A percentile compares a stretch with the other conserved stretches of the same genome.
Conservation (phyloP, 2,888 invertebrate species). For the Dynastes hyllus region DNA sequence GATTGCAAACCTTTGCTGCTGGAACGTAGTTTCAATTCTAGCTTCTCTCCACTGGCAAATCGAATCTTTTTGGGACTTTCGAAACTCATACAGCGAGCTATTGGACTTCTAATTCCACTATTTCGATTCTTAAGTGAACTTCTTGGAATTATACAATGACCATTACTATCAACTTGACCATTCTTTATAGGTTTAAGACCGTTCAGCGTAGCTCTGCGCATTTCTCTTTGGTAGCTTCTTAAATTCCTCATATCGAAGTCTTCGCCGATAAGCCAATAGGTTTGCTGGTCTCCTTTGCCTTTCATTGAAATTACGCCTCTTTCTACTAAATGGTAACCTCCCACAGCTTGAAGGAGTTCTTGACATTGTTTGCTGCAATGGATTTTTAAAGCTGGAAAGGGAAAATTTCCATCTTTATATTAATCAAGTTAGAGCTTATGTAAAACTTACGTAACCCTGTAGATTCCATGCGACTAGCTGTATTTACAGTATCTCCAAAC, state of each 20-base stretch:
- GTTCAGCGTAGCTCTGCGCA: conserved; percentile 70
- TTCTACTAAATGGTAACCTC: conserved; percentile 84
- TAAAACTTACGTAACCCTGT: conserved; percentile 81
- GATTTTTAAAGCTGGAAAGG: conserved; percentile 80
- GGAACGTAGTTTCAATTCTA: conserved; percentile 74
- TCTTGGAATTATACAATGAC: conserved; percentile 71
- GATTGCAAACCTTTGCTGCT: conserved; percentile 72
- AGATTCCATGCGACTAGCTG: conserved; percentile 91
- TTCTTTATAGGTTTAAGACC: conserved; percentile 61
- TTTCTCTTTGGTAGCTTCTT: conserved; percentile 73
- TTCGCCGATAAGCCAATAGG: conserved; percentile 89
- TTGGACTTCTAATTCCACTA: conserved; percentile 73
- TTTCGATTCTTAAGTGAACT: conserved; percentile 83
- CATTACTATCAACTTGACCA: conserved; percentile 60
- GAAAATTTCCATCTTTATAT: too few species aligned
- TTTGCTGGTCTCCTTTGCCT: conserved; percentile 87
- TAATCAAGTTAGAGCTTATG: too few species aligned
- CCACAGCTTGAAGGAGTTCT: conserved; percentile 79
- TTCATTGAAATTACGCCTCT: conserved; percentile 87
- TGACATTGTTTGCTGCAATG: conserved; percentile 87
- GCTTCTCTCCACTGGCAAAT: conserved; percentile 82
- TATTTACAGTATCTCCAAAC: conserved; percentile 95
- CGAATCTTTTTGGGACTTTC: conserved; percentile 89
- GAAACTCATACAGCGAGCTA: conserved; percentile 83
- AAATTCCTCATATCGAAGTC: conserved; percentile 76